Evolutionary conservation across 1,140 invertebrate genomes (phyloP).

Genomic region (Musca domestica): DNA sequence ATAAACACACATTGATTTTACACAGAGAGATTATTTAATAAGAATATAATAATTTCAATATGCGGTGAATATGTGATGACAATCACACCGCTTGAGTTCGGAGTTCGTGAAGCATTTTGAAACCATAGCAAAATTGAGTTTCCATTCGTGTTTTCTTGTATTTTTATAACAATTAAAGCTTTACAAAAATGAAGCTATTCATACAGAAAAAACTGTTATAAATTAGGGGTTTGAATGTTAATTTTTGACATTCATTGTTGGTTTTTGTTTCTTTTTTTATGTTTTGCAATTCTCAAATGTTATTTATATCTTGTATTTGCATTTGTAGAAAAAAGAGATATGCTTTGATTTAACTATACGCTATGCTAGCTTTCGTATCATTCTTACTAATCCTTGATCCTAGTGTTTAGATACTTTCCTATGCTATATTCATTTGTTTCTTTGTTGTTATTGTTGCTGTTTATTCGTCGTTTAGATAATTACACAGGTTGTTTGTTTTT

Average conservation of each 20-base stretch:
- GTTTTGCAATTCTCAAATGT: not conserved
- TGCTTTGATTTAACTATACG: slow-evolving; percentile 16
- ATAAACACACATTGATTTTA: too few relatives aligned
- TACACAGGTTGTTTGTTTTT: slow-evolving; percentile 1
- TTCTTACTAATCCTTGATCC: too few relatives aligned
- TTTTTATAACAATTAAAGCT: not conserved
- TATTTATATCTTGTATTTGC: not conserved
- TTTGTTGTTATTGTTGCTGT: too few relatives aligned
- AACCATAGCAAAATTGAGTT: slow-evolving; percentile 7
- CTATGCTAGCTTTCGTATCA: not conserved
- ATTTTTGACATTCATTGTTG: not conserved
- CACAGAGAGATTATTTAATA: too few relatives aligned
- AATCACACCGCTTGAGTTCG: too few relatives aligned
- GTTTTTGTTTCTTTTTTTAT: not conserved
- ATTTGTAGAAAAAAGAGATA: slow-evolving; percentile 18
- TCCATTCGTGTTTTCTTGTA: not conserved
- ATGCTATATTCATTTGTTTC: too few relatives aligned
- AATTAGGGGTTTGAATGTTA: too few relatives aligned
- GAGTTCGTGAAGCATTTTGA: not conserved
- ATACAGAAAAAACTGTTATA: not conserved
- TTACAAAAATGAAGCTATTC: not conserved
- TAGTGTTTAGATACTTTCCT: too few relatives aligned
- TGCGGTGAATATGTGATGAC: too few relatives aligned
- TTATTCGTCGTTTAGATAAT: not conserved
- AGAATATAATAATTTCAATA: too few relatives aligned